Percentiles rank a stretch among this genome's conserved stretches.
These are phyloP conservation scores for Scytalopus superciliaris DNA, from an alignment of 2,113 vertebrate species.

Conservation along the genomic window DNA sequence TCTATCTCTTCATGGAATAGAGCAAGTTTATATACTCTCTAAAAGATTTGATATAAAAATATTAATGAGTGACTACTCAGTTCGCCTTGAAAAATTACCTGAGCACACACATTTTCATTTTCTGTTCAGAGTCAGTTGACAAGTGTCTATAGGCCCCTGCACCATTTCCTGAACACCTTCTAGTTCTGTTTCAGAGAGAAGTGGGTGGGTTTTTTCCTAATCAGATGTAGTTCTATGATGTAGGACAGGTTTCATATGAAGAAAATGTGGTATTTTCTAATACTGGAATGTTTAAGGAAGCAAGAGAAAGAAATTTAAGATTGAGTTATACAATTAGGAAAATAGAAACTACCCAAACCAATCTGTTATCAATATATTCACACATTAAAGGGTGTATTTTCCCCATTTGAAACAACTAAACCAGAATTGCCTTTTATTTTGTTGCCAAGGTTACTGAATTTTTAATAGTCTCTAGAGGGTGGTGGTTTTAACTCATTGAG, in stretches of 20 bases:
- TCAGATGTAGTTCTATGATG: background rate
- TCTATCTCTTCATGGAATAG: background rate
- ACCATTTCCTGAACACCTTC: background rate
- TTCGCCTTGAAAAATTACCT: constrained; percentile 34
- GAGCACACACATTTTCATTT: background rate
- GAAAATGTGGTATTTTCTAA: background rate
- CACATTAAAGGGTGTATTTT: background rate
- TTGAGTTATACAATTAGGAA: background rate
- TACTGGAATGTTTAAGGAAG: background rate
- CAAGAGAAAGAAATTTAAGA: background rate
- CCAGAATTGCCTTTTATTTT: background rate
- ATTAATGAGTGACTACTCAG: constrained; percentile 9
- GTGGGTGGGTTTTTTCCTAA: background rate
- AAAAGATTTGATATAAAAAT: constrained; percentile 35
- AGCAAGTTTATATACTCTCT: background rate
- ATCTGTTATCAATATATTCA: constrained; percentile 29
- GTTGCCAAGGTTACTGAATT: constrained; percentile 59
- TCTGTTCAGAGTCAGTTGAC: constrained; percentile 9
- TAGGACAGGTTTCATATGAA: background rate
- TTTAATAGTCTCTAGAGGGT: background rate
- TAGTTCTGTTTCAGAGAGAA: background rate
- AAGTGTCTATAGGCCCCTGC: background rate
- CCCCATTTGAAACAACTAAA: background rate
- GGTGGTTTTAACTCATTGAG: background rate
- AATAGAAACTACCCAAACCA: background rate